These are phyloP conservation scores for Pollachius pollachius DNA, from an alignment of 2,113 vertebrate species.

Conservation along the genomic window DNA sequence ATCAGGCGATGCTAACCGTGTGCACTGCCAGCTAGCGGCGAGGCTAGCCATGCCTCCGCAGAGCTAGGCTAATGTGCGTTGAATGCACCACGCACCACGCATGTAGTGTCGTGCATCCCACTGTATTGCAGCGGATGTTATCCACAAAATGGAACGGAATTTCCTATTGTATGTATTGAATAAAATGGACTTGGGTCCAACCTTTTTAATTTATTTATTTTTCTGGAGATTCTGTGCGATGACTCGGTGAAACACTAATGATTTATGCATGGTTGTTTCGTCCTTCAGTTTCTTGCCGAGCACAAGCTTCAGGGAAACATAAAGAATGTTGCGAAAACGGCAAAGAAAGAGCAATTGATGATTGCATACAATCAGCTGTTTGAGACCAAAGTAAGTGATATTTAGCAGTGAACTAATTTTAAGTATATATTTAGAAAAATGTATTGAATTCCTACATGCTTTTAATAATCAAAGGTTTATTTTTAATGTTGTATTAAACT, in stretches of 20 bases:
- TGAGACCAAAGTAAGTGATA: conserved; percentile 81
- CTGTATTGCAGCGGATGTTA: too few relatives aligned
- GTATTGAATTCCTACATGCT: neutral
- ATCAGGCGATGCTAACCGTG: conserved; percentile 12
- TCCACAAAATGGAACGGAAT: too few relatives aligned
- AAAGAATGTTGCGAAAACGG: conserved; percentile 93
- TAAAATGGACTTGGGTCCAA: too few relatives aligned
- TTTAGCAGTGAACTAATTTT: neutral
- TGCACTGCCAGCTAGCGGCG: neutral
- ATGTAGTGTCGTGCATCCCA: too few relatives aligned
- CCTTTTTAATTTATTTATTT: neutral
- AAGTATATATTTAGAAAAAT: neutral
- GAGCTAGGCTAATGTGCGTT: too few relatives aligned
- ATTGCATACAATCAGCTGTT: conserved; percentile 88
- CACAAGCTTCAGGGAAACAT: conserved; percentile 92
- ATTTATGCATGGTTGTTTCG: neutral
- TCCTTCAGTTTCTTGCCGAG: conserved; percentile 87
- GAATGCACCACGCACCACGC: too few relatives aligned
- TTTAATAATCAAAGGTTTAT: neutral
- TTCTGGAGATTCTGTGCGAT: neutral
- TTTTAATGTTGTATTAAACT: neutral
- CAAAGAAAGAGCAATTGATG: conserved; percentile 91
- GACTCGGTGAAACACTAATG: neutral
- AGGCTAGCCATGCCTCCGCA: neutral
- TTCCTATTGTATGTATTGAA: too few relatives aligned